Evolutionary conservation across 2,888 invertebrate species (phyloP).

Genomic region (Globia sparganii): DNA sequence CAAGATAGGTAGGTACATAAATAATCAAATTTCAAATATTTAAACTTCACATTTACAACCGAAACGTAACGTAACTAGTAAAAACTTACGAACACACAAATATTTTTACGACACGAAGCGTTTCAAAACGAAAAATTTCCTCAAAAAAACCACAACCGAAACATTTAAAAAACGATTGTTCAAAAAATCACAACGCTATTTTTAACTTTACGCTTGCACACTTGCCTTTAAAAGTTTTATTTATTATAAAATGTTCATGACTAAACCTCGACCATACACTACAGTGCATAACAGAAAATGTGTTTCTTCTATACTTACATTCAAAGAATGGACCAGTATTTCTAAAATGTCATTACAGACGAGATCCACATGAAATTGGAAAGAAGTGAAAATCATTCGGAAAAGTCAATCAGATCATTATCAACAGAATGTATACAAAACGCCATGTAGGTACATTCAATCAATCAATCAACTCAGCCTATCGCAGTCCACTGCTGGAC

Average conservation of each 20-base stretch:
- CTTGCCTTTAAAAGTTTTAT: conserved; percentile 69
- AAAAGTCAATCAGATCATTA: conserved; percentile 23
- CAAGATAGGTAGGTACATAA: conserved; percentile 9
- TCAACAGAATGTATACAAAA: background rate
- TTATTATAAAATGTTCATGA: conserved; percentile 37
- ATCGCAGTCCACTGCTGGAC: no score
- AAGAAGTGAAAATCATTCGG: conserved; percentile 7
- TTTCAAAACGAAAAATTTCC: conserved; percentile 51
- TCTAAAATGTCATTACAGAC: conserved; percentile 17
- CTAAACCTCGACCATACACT: conserved; percentile 64
- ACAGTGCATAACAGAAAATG: conserved; percentile 27
- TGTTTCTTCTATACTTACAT: background rate
- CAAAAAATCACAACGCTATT: conserved; percentile 71
- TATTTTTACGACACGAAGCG: conserved; percentile 51
- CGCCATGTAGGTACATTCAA: no score
- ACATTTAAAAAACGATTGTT: conserved; percentile 64
- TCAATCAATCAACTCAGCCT: no score
- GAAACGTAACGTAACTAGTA: conserved; percentile 59
- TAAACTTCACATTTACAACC: conserved; percentile 57
- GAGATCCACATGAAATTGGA: conserved; percentile 36
- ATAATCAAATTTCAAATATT: conserved; percentile 40
- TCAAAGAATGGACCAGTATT: background rate
- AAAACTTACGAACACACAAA: conserved; percentile 59
- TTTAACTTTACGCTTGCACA: conserved; percentile 71
- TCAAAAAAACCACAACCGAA: conserved; percentile 77